Evolutionary conservation across 2,113 vertebrate genomes (phyloP), one percentile per base, ranked within the genome.

Genomic region (Illadopsis cleaveri): DNA sequence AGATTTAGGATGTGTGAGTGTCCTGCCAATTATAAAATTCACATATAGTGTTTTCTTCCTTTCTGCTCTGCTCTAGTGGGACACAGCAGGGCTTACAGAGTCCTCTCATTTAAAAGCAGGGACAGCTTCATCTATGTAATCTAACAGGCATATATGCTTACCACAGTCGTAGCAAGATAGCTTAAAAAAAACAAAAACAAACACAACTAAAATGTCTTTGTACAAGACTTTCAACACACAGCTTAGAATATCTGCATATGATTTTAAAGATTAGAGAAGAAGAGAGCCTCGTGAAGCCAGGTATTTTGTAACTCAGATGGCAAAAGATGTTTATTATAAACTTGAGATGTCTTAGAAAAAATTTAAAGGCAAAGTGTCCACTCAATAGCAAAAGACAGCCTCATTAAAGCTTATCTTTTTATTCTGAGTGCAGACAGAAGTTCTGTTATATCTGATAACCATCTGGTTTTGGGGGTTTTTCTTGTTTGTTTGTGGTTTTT

Each of bases 281-380:
- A 2, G 2, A 81, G 11, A 81, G 25, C 24, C 13, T 48, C 0
- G 0, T 5, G 18, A 81, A 70, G 45, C 2, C 0, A 1, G 5
- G 8, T 60, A 21, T 83, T 82, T 86, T 78, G 21, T 69, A 80
- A 58, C 12, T 60, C 27, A n/a, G 2, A 33, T 70, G 27, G 31
- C 38, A 80, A 42, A 70, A 83, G 5, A 13, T 2, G 0, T 35
- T 73, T 75, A 38, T 35, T n/a, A 48, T 12, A 28, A 83, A 66
- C 8, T 69, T 71, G 38, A 51, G 14, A 68, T 42, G 27, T 86
- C 20, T 61, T 51, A 5, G 58, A 66, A 90, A 80, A 40, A 81
- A n/a, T 5, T 64, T 50, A 58, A 48, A 86, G 66, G 42, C 12
- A 73, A 88, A 92, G 51, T 2, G 17, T 31, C 27, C 15, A n/a